Base-by-base conservation (phyloP, 2,797 vertebrate genomes). In the Enteromius trimaculatus region DNA sequence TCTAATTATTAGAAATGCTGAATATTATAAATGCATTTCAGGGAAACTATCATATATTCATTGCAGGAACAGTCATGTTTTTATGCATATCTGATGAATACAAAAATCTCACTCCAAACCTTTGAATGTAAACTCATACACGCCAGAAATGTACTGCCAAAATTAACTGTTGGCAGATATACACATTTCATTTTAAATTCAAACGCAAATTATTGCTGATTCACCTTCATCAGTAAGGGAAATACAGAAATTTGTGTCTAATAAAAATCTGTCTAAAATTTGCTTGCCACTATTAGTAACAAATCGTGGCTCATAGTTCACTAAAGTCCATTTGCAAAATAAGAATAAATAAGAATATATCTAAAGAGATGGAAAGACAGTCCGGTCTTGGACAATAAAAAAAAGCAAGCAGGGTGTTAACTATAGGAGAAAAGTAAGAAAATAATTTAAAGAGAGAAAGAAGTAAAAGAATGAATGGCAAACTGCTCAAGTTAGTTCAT, bases 401-500 rank as follows among this genome's bases (percentile, higher is more conserved):
- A 64, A 39, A 37, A 23, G 8, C 7, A 34, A 10, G 4, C 34
- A 80, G 51, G 23, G 4, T 34, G 34, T 29, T 11, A 58, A 80
- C n/a, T 16, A 2, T 19, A n/a, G 17, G 23, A 79, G 37, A 70
- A 53, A 78, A 49, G 62, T 11, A 37, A 14, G 44, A 51, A 37
- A 66, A 19, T 6, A 44, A 23, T n/a, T 55, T 31, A 76, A 51
- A 26, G 23, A 39, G 6, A 79, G 6, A 51, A 79, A 34, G 11
- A 8, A n/a, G 10, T 39, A 21, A 11, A 29, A 47, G 21, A 53
- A 16, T 42, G 31, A 75, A 75, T 34, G n/a, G 34, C 42, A 69
- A 37, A 53, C 11, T 77, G 74, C 74, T 83, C 81, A 83, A 69
- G 81, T 77, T 60, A 77, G 74, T 69, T 77, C 74, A 69, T 77